These are phyloP conservation scores for Myotis vivesi DNA, from an alignment of 2,797 vertebrate species.

Conservation along the genomic window DNA sequence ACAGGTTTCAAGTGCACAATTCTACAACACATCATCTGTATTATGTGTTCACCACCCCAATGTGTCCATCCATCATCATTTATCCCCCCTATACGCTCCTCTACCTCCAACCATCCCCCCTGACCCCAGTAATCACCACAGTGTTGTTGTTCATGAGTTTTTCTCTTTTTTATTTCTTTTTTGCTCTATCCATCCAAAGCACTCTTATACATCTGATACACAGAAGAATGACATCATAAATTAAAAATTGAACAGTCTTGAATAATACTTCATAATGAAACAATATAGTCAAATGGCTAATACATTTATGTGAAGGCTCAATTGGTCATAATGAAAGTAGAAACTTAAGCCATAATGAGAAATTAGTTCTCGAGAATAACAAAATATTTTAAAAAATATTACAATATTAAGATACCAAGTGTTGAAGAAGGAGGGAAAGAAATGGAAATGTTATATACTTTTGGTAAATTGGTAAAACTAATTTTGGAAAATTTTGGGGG, in stretches of 20 bases:
- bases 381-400: not conserved
- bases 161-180: not conserved
- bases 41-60: too few species aligned
- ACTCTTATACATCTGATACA: not conserved
- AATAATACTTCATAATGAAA: not conserved
- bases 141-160: not conserved
- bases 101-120: not conserved
- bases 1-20: too few species aligned
- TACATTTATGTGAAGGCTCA: not conserved
- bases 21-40: too few species aligned
- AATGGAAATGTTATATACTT: not conserved
- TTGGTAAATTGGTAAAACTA: not conserved
- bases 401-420: not conserved
- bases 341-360: not conserved
- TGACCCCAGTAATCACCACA: not conserved
- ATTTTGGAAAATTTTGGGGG: not conserved
- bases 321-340: not conserved
- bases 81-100: too few species aligned
- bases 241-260: not conserved
- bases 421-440: not conserved
- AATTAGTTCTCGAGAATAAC: not conserved
- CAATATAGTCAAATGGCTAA: not conserved
- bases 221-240: not conserved
- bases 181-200: not conserved
- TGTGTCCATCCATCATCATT: too few species aligned